Evolutionary conservation across 1,140 invertebrate genomes (phyloP), one percentile per base, ranked within the genome.

Genomic region (Caerostris extrusa): DNA sequence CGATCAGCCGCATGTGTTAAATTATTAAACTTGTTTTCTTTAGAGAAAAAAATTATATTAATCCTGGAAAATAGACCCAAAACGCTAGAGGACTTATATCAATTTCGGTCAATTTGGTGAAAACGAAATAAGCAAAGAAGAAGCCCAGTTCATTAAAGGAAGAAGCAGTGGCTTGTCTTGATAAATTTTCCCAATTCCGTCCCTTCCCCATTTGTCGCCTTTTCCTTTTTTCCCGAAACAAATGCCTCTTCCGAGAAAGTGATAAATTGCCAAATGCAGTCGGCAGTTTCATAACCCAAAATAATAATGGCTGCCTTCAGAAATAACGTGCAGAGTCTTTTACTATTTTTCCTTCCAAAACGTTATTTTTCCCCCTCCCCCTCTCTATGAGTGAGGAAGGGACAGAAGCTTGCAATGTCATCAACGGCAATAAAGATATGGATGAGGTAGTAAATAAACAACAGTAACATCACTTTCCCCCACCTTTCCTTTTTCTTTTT

Each of bases 401-500:
- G 61, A 67, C 17, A 19, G 19, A 71, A 50, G 8, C 19, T 34
- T 71, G 69, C 19, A 71, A 71, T 71, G 69, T 19, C 69, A 71
- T 71, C 69, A 71, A 8, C 19, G 69, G 69, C 69, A 34, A 12
- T 50, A 19, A 71, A 71, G 69, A 71, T 71, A 71, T 71, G 69
- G 69, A 34, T 34, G 69, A 71, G 19, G 69, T 34, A 34, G 69
- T 71, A 71, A 71, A 71, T 71, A 71, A 71, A 71, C 69, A 71
- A 4, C 69, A 71, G 69, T 71, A 71, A 71, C 19, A 50, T 34
- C 34, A 34, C 34, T 34, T 34, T 6, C 61, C 61, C 61, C n/a
- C 7, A n/a, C n/a, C n/a, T n/a, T n/a, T n/a, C n/a, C 19, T 3
- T 34, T 71, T 34, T 71, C n/a, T 67, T 71, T 34, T 34, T n/a